Percentiles rank a stretch among this genome's conserved stretches.
Evolutionary conservation across 2,113 vertebrate genomes (phyloP).

Genomic region (Oryzias woworae): DNA sequence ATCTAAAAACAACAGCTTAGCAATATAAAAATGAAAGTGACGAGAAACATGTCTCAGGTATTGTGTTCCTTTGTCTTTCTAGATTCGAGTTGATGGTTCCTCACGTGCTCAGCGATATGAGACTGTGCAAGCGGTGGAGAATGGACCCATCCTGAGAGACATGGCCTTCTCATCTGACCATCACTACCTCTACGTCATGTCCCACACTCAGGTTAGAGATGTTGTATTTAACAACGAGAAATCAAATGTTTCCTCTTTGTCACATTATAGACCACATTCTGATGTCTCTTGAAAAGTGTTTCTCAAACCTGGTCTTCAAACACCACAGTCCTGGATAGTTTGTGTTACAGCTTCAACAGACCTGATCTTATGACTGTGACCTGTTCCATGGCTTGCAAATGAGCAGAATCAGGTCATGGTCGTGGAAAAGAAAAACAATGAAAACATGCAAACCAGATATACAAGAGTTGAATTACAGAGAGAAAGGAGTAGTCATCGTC

Average conservation of each 20-base stretch:
- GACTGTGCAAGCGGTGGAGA: constrained; percentile 89
- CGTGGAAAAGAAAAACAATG: too few species aligned
- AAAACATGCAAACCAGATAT: too few species aligned
- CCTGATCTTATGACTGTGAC: constrained; percentile 4
- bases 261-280: too few species aligned
- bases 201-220: constrained; percentile 90
- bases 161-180: constrained; percentile 95
- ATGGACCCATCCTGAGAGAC: constrained; percentile 87
- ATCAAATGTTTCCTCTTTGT: too few species aligned
- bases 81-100: constrained; percentile 93
- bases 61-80: constrained; percentile 18
- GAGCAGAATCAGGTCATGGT: too few species aligned
- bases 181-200: constrained; percentile 95
- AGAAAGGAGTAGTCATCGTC: constrained; percentile 30
- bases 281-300: too few species aligned
- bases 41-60: neutral
- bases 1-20: too few species aligned
- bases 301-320: too few species aligned
- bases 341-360: too few species aligned
- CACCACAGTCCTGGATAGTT: too few species aligned
- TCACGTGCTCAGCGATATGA: constrained; percentile 89
- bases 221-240: neutral
- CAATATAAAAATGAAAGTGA: neutral
- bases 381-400: constrained; percentile 19
- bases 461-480: constrained; percentile 45